These are phyloP conservation scores for Chironomus tepperi DNA, from an alignment of 1,140 invertebrate species.

Conservation along the genomic window DNA sequence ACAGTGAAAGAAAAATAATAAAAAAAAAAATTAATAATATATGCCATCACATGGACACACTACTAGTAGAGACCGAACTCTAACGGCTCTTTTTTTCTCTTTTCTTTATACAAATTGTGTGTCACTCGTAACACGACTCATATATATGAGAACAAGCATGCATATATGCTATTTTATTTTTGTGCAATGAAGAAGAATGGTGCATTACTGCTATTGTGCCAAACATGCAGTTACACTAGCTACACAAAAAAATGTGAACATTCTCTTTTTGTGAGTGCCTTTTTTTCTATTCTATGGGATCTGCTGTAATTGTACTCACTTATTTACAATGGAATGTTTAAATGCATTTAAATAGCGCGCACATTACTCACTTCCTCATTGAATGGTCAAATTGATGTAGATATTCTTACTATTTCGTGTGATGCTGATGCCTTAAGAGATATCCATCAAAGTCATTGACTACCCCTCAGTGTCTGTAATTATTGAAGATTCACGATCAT, in stretches of 20 bases:
- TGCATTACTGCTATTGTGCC: slow-evolving; percentile 11
- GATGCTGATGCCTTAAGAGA: not conserved
- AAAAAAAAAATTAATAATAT: slow-evolving; percentile 15
- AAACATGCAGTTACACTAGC: not conserved
- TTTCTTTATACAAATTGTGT: slow-evolving; percentile 1
- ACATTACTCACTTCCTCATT: slow-evolving; percentile 3
- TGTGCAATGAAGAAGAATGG: not conserved
- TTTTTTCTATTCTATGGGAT: not conserved
- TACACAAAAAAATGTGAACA: not conserved
- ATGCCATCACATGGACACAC: not conserved
- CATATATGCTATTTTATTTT: not conserved
- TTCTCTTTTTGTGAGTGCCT: not conserved
- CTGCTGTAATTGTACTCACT: no score
- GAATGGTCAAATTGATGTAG: slow-evolving; percentile 12
- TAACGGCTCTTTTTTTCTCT: not conserved
- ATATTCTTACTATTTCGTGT: not conserved
- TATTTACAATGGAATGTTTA: no score
- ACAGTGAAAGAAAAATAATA: not conserved
- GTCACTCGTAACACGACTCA: slow-evolving; percentile 1
- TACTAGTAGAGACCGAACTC: not conserved
- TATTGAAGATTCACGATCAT: not conserved
- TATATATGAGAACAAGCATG: slow-evolving; percentile 8
- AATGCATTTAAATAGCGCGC: not conserved
- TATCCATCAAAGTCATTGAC: slow-evolving; percentile 6
- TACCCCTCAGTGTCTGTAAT: not conserved